Evolutionary conservation across 2,888 invertebrate genomes (phyloP).

Genomic region (Rhabditoides inermis): DNA sequence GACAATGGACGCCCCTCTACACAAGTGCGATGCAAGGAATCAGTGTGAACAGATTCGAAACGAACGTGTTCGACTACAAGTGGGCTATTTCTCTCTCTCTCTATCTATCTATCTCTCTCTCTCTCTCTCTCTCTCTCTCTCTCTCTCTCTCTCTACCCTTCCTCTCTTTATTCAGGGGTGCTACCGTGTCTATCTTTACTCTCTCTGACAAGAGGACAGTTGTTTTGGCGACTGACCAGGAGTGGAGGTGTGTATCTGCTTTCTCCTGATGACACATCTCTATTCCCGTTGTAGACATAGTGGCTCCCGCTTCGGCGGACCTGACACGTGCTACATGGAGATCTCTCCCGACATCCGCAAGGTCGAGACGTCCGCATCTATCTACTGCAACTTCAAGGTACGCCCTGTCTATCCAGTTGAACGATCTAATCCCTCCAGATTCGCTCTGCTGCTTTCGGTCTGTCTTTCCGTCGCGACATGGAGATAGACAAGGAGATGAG

Average conservation of each 20-base stretch:
- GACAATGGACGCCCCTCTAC: constrained; percentile 36
- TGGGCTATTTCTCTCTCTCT: too few species aligned
- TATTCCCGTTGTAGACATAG: constrained; percentile 15
- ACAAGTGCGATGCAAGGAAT: constrained; percentile 37
- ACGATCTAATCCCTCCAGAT: constrained; percentile 11
- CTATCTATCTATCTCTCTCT: too few species aligned
- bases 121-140: too few species aligned
- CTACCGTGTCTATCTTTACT: constrained; percentile 36
- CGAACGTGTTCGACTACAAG: constrained; percentile 42
- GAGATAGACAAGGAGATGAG: constrained; percentile 25
- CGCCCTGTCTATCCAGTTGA: neutral
- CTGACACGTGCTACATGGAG: constrained; percentile 16
- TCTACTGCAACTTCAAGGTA: constrained; percentile 31
- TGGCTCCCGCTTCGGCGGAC: constrained; percentile 19
- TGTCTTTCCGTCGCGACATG: constrained; percentile 22
- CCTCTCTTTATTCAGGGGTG: too few species aligned
- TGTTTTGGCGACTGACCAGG: constrained; percentile 37
- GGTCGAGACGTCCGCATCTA: constrained; percentile 14
- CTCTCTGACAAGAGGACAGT: constrained; percentile 20
- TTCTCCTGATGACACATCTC: neutral
- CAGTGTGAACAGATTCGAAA: constrained; percentile 46
- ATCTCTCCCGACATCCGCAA: constrained; percentile 11
- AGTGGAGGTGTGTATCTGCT: constrained; percentile 29
- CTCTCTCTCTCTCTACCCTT: too few species aligned
- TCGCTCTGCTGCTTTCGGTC: constrained; percentile 20